These are phyloP conservation scores for Trialeurodes vaporariorum DNA, from an alignment of 1,140 invertebrate species.

Conservation along the genomic window DNA sequence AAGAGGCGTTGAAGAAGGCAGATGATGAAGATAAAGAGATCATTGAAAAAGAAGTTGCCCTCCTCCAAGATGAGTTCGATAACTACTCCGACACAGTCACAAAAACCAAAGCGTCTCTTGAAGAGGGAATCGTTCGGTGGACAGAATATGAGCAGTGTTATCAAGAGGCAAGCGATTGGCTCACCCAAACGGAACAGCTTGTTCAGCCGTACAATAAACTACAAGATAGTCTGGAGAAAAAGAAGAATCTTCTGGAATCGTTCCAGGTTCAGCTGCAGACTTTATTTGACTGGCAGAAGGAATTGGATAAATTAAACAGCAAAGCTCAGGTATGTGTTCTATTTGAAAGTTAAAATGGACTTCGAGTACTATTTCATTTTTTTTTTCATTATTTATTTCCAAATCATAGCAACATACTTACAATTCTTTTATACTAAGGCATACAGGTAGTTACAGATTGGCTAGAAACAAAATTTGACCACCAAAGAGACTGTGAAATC, in stretches of 20 bases:
- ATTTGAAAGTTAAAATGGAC: neutral
- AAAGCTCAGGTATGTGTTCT: conserved; percentile 55
- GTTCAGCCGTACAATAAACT: conserved; percentile 85
- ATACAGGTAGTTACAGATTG: too few relatives aligned
- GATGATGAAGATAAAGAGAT: conserved; percentile 78
- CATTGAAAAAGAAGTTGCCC: conserved; percentile 80
- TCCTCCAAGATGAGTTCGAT: conserved; percentile 78
- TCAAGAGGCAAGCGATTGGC: conserved; percentile 75
- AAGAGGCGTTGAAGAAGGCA: conserved; percentile 65
- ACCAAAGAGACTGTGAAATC: too few relatives aligned
- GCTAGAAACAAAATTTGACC: too few relatives aligned
- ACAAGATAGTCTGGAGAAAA: conserved; percentile 77
- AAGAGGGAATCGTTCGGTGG: conserved; percentile 82
- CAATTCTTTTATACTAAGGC: too few relatives aligned
- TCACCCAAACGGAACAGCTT: conserved; percentile 70
- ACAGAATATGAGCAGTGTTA: conserved; percentile 91
- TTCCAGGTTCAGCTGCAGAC: conserved; percentile 77
- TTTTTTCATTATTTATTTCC: too few relatives aligned
- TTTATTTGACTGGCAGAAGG: conserved; percentile 86
- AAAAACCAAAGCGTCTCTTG: conserved; percentile 68
- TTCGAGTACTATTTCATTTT: too few relatives aligned
- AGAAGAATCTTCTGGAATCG: conserved; percentile 76
- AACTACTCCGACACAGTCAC: conserved; percentile 64
- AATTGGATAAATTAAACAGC: conserved; percentile 82
- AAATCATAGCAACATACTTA: too few relatives aligned